Base-by-base conservation (phyloP, 2,888 invertebrate species). In the Dichetophora obliterata region DNA sequence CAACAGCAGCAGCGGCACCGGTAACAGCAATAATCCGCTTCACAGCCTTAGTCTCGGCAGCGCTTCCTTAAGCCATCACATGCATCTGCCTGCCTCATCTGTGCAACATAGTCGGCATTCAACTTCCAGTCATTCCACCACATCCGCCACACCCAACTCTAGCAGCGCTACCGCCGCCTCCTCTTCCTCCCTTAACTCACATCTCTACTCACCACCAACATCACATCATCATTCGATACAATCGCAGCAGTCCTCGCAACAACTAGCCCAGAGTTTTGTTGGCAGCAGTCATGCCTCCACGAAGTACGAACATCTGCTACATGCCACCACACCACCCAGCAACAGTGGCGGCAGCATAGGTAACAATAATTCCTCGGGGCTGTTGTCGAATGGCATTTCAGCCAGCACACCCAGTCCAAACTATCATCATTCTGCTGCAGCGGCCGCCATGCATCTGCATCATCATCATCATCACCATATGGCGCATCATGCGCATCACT, bases 361-460 rank as follows among this genome's bases (percentile, higher is more conserved):
- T 24, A 71, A 59, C 27, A 52, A 16, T 37, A 50, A 65, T 43
- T 61, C 77, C 50, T 75, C 74, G 24, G 77, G 80, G 5, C 59
- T 82, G 66, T 78, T 79, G 5, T 80, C 85, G 9, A 85, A 84
- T 65, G 83, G 83, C 31, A 80, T 84, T 31, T 77, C 82, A 63
- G 84, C 86, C 9, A 84, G 87, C 31, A 84, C 88, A 43, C 86
- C 88, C 43, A 86, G 88, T 79, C 86, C 88, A 2, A 86, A 87
- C 76, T 88, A 88, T 78, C 88, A 88, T 76, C 81, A 86, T 78
- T 81, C 82, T 69, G 80, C 79, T 3, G 37, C 79, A 11, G 82
- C 82, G 22, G 82, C 83, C 31, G 79, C 82, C 70, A 77, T 68
- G 59, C 79, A 79, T 37, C 80, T 78, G 24, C 82, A 81, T 52